phyloP scores from a whole-genome alignment of 1,140 invertebrate species.

The Potamilus streckersoni region DNA sequence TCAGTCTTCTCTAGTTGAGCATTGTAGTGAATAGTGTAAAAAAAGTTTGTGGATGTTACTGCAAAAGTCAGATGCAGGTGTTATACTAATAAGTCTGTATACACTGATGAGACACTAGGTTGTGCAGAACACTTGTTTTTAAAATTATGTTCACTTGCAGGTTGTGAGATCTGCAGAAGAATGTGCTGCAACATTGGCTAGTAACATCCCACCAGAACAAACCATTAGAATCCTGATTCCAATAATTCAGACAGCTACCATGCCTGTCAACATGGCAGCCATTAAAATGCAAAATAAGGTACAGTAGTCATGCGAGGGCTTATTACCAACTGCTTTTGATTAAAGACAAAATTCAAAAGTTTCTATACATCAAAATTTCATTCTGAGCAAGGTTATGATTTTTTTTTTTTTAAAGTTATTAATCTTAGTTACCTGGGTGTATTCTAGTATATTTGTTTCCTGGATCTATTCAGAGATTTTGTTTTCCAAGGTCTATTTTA shows the following conservation, averaged over 20 bases:
- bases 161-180: conserved; percentile 74
- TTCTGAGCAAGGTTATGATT: background rate
- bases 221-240: conserved; percentile 80
- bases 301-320: background rate
- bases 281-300: conserved; percentile 93
- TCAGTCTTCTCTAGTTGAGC: no score
- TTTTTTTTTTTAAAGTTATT: background rate
- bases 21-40: no score
- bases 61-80: no score
- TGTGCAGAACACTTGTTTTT: no score
- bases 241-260: conserved; percentile 86
- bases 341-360: no score
- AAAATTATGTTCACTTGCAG: conserved; percentile 48
- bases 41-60: no score
- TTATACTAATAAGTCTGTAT: no score
- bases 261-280: conserved; percentile 88
- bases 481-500: no score
- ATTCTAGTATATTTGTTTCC: background rate
- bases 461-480: background rate
- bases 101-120: no score
- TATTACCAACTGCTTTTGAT: no score
- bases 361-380: no score
- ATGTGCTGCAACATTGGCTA: conserved; percentile 78
- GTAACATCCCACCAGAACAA: conserved; percentile 77
- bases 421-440: no score